Conservation (phyloP, 2,113 vertebrate species). For the Poecile atricapillus region DNA sequence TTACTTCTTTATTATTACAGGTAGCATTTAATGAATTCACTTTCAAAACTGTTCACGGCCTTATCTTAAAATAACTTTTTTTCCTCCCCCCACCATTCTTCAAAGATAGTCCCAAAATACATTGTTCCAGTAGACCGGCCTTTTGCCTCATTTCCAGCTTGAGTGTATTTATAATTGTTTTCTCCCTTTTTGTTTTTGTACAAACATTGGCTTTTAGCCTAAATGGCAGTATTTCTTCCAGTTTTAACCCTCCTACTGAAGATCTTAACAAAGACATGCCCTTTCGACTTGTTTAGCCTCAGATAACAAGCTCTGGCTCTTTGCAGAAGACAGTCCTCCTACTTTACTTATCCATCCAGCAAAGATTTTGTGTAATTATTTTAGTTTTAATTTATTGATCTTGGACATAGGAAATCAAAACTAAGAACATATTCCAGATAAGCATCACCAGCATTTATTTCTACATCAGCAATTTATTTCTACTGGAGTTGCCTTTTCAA, state of each 20-base stretch:
- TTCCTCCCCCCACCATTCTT: neutral
- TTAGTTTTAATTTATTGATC: neutral
- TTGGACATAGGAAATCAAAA: neutral
- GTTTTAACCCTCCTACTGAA: neutral
- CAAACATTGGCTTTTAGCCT: conserved; percentile 37
- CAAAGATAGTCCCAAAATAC: neutral
- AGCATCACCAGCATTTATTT: neutral
- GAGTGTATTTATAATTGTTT: conserved; percentile 33
- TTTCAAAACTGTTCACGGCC: neutral
- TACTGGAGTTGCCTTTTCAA: neutral
- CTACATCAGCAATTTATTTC: neutral
- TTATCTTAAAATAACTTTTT: neutral
- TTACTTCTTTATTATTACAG: neutral
- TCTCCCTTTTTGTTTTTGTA: conserved; percentile 13
- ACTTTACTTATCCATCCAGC: neutral
- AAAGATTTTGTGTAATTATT: neutral
- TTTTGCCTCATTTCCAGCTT: conserved; percentile 24
- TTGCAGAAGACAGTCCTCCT: neutral
- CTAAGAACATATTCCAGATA: neutral
- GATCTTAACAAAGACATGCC: neutral
- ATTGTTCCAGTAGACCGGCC: neutral
- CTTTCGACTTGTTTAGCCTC: neutral
- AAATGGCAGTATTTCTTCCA: neutral
- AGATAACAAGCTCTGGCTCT: neutral
- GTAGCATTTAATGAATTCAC: neutral